These are phyloP conservation scores for Mormyrus lacerda DNA, from an alignment of 2,113 vertebrate species.

Conservation along the genomic window DNA sequence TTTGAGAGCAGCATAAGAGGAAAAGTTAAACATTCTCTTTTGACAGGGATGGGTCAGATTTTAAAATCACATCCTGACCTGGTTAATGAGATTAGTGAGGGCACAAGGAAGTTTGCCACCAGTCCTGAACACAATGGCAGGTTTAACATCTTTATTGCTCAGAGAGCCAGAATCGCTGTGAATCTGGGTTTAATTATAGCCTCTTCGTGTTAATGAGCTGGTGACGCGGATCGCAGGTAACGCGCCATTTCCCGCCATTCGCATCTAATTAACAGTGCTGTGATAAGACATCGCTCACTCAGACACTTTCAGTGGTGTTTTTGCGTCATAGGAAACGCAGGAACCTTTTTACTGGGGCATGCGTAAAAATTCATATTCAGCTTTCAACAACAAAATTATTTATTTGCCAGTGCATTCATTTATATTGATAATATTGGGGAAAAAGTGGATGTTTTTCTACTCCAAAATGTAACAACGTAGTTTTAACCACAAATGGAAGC, in stretches of 20 bases:
- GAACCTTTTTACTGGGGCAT: neutral
- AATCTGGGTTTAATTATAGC: neutral
- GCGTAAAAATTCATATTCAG: neutral
- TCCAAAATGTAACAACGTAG: neutral
- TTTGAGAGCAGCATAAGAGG: neutral
- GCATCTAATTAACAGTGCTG: neutral
- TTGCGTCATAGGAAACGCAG: neutral
- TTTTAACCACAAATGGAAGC: too few species aligned
- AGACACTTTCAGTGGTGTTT: neutral
- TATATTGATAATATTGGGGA: neutral
- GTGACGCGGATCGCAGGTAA: neutral
- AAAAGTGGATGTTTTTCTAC: neutral
- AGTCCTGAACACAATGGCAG: neutral
- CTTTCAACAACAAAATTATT: neutral
- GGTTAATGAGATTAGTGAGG: neutral
- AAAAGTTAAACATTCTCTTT: neutral
- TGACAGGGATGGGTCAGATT: neutral
- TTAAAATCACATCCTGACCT: neutral
- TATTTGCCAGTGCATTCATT: neutral
- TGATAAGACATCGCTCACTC: neutral
- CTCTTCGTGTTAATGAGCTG: neutral
- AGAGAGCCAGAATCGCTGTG: neutral
- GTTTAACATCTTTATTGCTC: neutral
- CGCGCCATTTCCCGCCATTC: neutral
- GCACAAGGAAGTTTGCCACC: neutral